Percentiles rank a stretch among this genome's conserved stretches.
Conservation (phyloP, 2,113 vertebrate genomes). For the Chaetura pelagica region DNA sequence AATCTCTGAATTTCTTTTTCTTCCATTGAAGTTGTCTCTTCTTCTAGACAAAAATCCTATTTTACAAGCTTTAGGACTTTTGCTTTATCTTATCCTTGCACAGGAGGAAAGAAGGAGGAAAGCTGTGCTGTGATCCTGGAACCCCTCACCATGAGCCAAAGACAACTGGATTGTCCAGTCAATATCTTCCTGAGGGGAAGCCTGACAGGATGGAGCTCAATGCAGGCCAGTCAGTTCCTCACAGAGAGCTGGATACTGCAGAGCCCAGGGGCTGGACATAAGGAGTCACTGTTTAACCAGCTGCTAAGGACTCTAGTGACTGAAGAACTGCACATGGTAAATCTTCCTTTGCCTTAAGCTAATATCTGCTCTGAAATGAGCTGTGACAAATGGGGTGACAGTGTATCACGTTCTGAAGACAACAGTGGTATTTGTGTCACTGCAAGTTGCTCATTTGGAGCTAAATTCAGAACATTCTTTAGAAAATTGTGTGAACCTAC, state of each 20-base stretch:
- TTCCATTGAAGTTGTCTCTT: neutral
- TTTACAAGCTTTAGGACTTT: neutral
- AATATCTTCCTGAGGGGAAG: conserved; percentile 73
- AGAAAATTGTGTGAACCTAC: neutral
- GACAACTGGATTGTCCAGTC: conserved; percentile 69
- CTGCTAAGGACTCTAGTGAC: conserved; percentile 75
- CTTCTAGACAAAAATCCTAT: neutral
- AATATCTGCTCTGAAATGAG: neutral
- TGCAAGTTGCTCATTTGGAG: neutral
- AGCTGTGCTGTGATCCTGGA: conserved; percentile 81
- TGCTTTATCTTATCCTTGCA: neutral
- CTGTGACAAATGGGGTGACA: neutral
- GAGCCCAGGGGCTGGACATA: neutral
- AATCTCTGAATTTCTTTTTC: neutral
- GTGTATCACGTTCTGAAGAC: neutral
- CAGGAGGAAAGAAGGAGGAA: conserved; percentile 62
- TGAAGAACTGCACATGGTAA: conserved; percentile 83
- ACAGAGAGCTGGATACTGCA: conserved; percentile 87
- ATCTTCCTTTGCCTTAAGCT: neutral
- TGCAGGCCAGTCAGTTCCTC: conserved; percentile 42
- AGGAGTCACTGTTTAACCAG: conserved; percentile 67
- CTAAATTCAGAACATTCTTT: neutral
- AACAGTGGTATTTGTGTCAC: neutral
- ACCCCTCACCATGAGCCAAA: conserved; percentile 82
- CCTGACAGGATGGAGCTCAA: conserved; percentile 73